Evolutionary conservation across 2,797 vertebrate genomes (phyloP).

Genomic region (Gorsachius magnificus): DNA sequence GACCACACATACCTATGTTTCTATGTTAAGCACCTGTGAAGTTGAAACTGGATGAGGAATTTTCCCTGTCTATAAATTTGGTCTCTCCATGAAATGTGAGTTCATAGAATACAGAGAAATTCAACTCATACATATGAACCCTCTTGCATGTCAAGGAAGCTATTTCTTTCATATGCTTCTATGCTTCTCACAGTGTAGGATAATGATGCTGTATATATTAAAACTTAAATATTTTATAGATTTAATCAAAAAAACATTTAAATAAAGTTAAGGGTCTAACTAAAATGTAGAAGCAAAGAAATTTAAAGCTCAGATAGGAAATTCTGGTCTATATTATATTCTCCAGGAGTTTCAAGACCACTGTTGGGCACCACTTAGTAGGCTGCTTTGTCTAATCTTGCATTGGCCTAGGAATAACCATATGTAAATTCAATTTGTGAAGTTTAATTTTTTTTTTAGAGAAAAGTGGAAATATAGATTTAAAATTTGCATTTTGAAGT

Average conservation of each 20-base stretch:
- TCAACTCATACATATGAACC: constrained; percentile 1
- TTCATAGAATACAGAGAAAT: constrained; percentile 27
- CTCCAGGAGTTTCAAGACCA: neutral
- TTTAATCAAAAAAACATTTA: neutral
- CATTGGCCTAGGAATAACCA: neutral
- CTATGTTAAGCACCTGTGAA: neutral
- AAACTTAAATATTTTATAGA: constrained; percentile 43
- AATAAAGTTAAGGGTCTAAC: neutral
- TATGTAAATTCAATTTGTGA: neutral
- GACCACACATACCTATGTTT: neutral
- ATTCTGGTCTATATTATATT: neutral
- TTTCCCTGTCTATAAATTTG: constrained; percentile 14
- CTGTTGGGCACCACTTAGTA: neutral
- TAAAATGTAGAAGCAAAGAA: constrained; percentile 13
- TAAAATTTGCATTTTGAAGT: neutral
- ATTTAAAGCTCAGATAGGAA: neutral
- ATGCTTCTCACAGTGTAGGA: neutral
- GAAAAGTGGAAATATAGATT: neutral
- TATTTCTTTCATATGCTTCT: constrained; percentile 20
- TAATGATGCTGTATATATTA: constrained; percentile 36
- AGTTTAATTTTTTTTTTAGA: neutral
- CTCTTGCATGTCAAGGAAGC: neutral
- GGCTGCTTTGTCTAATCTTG: neutral
- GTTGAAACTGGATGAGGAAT: constrained; percentile 16
- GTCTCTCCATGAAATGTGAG: constrained; percentile 14